Percentiles rank a stretch among this genome's conserved stretches.
phyloP scores from a whole-genome alignment of 2,797 vertebrate genomes.

The Pseudomugil gertrudae region DNA sequence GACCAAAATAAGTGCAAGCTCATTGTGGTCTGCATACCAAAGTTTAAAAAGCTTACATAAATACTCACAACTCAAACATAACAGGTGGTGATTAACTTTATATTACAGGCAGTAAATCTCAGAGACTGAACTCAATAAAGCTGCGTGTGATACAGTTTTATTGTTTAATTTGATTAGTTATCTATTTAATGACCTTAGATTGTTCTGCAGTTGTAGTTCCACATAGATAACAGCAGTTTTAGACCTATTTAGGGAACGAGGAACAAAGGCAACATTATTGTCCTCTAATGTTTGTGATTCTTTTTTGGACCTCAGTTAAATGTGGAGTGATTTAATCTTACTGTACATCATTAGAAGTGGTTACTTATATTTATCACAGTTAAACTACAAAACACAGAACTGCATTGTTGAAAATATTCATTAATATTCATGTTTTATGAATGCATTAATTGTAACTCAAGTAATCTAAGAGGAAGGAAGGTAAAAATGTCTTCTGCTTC shows the following conservation, averaged over 20 bases:
- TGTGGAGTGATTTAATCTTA: constrained; percentile 4
- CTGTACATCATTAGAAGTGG: background rate
- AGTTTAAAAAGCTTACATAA: constrained; percentile 29
- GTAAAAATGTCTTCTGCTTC: background rate
- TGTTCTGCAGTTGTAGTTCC: background rate
- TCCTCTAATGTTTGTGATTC: too few species aligned
- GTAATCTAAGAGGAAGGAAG: background rate
- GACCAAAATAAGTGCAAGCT: background rate
- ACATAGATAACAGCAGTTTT: background rate
- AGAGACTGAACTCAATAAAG: background rate
- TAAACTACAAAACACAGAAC: background rate
- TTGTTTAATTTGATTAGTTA: background rate
- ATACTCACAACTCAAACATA: constrained; percentile 26
- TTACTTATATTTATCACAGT: background rate
- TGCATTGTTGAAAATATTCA: background rate
- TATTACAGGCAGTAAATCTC: constrained; percentile 25
- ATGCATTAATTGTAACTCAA: background rate
- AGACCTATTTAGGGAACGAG: background rate
- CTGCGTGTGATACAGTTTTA: background rate
- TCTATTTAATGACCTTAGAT: background rate
- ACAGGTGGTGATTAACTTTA: constrained; percentile 31
- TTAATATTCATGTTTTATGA: background rate
- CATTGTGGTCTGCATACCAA: background rate
- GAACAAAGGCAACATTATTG: background rate
- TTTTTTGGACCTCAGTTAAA: too few species aligned